A percentile compares a stretch with the other conserved stretches of the same genome.
These are phyloP conservation scores for Panthera leo DNA, from an alignment of 2,113 vertebrate species.

Conservation along the genomic window DNA sequence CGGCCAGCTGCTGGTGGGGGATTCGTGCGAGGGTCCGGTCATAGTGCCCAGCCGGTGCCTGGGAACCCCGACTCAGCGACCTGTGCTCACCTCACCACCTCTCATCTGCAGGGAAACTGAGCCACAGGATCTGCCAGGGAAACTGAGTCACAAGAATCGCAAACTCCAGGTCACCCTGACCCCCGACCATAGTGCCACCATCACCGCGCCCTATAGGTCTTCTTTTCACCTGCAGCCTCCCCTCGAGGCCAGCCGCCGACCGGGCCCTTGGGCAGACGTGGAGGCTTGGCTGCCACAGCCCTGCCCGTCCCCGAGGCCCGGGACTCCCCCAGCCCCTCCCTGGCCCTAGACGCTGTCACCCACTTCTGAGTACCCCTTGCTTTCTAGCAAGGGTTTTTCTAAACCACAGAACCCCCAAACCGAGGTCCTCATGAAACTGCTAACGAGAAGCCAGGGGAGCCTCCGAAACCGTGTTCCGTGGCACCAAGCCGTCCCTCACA, in stretches of 20 bases:
- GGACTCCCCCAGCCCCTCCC: neutral
- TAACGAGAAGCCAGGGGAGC: neutral
- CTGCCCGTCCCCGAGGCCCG: neutral
- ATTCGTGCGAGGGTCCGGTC: fast-evolving
- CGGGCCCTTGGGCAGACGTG: neutral
- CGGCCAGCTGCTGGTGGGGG: neutral
- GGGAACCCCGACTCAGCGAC: neutral
- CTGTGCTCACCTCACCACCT: no score
- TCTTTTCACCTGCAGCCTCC: neutral
- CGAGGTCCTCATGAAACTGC: neutral
- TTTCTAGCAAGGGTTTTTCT: no score
- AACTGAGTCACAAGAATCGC: neutral
- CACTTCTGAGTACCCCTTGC: fast-evolving
- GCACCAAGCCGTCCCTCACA: fast-evolving
- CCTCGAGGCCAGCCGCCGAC: fast-evolving
- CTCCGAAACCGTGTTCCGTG: fast-evolving
- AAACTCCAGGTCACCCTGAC: no score
- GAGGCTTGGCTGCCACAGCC: neutral
- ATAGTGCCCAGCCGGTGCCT: neutral
- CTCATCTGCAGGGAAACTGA: neutral
- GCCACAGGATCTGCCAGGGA: neutral
- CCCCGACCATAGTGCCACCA: neutral
- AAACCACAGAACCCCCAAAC: neutral
- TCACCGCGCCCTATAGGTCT: fast-evolving
- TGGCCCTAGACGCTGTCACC: neutral